A percentile compares a stretch with the other conserved stretches of the same genome.
phyloP scores from a whole-genome alignment of 2,888 invertebrate species.

The Scaptomyza polygonia region DNA sequence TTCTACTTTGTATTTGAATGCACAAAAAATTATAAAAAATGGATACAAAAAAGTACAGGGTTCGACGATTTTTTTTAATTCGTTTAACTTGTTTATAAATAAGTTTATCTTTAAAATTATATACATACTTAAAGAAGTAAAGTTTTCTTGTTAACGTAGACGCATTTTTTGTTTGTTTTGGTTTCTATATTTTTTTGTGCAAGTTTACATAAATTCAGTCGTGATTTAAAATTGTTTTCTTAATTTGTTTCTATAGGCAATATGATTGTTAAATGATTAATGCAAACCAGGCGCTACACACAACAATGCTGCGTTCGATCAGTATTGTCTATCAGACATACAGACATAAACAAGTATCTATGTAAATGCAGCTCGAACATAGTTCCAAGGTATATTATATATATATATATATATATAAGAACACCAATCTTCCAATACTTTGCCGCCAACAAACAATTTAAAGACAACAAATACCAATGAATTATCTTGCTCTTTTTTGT shows the following conservation, averaged over 20 bases:
- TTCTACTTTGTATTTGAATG: conserved; percentile 31
- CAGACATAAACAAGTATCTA: background rate
- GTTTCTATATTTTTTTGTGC: conserved; percentile 53
- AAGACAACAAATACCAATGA: background rate
- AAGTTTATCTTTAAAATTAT: conserved; percentile 69
- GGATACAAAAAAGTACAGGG: conserved; percentile 67
- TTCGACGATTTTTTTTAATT: conserved; percentile 52
- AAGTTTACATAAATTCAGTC: conserved; percentile 76
- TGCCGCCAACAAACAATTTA: conserved; percentile 1
- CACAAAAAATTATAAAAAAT: conserved; percentile 68
- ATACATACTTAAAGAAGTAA: conserved; percentile 46
- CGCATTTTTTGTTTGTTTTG: conserved; percentile 23
- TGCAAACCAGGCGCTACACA: conserved; percentile 49
- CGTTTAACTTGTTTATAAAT: conserved; percentile 62
- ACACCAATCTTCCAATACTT: conserved; percentile 15
- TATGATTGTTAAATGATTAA: no score
- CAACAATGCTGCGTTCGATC: conserved; percentile 24
- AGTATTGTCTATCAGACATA: conserved; percentile 6
- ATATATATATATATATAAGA: conserved; percentile 18
- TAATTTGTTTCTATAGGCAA: conserved; percentile 15
- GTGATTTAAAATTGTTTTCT: conserved; percentile 67
- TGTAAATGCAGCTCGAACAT: conserved; percentile 72
- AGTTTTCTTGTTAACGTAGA: conserved; percentile 33
- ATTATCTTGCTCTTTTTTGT: background rate
- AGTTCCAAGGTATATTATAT: conserved; percentile 30